phyloP scores from a whole-genome alignment of 1,140 invertebrate genomes.

The Tachypleus tridentatus region DNA sequence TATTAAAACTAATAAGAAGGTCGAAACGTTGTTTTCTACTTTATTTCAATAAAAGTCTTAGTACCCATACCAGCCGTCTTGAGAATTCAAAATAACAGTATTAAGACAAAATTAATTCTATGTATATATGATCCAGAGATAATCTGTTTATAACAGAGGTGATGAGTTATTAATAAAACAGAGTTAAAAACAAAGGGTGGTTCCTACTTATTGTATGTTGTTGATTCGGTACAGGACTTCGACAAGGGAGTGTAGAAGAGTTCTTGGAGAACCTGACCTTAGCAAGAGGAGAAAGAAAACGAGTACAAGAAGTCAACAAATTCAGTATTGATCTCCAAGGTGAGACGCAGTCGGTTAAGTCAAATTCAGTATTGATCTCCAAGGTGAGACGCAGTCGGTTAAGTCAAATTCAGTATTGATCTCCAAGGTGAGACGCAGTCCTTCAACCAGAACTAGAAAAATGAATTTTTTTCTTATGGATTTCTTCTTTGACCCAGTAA shows the following conservation, averaged over 20 bases:
- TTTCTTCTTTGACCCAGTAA: too few relatives aligned
- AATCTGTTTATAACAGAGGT: not conserved
- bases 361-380: conserved; percentile 72
- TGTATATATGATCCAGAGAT: conserved; percentile 1
- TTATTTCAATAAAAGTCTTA: not conserved
- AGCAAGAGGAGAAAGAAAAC: conserved; percentile 32
- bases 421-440: conserved; percentile 54
- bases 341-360: conserved; percentile 34
- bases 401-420: conserved; percentile 65
- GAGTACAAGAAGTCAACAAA: conserved; percentile 57
- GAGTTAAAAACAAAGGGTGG: conserved; percentile 3
- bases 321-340: conserved; percentile 79
- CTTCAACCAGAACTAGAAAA: too few relatives aligned
- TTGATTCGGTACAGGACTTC: conserved; percentile 18
- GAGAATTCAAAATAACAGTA: not conserved
- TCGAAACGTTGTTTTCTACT: too few relatives aligned
- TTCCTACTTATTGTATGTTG: conserved; percentile 14
- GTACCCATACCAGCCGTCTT: not conserved
- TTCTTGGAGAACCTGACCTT: conserved; percentile 29
- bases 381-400: conserved; percentile 46
- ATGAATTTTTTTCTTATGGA: too few relatives aligned
- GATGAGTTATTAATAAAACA: not conserved
- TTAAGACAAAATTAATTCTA: not conserved
- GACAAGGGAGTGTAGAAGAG: conserved; percentile 30
- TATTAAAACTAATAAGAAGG: too few relatives aligned